Evolutionary conservation across 64 coral and sea anemone genomes (phyloP).

Genomic region (Stylophora pistillata): DNA sequence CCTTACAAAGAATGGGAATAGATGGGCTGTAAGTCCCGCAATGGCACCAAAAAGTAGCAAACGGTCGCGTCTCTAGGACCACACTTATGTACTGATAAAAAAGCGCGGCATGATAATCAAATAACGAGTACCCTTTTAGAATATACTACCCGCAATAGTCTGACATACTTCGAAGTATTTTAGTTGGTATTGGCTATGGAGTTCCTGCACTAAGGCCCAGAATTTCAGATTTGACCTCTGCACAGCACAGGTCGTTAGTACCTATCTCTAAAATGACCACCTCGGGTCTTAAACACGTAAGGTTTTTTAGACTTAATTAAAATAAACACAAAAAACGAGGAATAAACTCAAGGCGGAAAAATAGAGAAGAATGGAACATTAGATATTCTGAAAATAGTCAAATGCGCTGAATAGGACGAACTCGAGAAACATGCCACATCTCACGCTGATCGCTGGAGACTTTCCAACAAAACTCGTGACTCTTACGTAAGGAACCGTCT

Average conservation of each 20-base stretch:
- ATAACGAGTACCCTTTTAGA: background rate
- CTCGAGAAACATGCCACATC: too few species aligned
- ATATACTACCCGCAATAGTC: background rate
- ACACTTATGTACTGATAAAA: background rate
- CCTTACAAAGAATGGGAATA: background rate
- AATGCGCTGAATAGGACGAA: too few species aligned
- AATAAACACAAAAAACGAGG: too few species aligned
- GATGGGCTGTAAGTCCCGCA: background rate
- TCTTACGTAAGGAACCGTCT: too few species aligned
- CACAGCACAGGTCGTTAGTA: background rate
- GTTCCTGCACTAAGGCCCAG: background rate
- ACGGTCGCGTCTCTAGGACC: background rate
- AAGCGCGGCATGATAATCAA: background rate
- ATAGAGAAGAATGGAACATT: too few species aligned
- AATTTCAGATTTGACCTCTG: background rate
- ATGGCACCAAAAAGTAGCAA: constrained; percentile 22
- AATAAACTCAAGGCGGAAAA: too few species aligned
- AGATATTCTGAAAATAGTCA: too few species aligned
- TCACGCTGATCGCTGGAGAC: too few species aligned
- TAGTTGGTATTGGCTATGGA: background rate
- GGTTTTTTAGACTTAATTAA: too few species aligned
- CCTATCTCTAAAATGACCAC: background rate
- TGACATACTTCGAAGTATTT: background rate
- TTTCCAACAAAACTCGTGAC: too few species aligned
- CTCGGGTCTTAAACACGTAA: too few species aligned